Conservation (phyloP, 1,140 invertebrate genomes). For the Adoxophyes honmai region DNA sequence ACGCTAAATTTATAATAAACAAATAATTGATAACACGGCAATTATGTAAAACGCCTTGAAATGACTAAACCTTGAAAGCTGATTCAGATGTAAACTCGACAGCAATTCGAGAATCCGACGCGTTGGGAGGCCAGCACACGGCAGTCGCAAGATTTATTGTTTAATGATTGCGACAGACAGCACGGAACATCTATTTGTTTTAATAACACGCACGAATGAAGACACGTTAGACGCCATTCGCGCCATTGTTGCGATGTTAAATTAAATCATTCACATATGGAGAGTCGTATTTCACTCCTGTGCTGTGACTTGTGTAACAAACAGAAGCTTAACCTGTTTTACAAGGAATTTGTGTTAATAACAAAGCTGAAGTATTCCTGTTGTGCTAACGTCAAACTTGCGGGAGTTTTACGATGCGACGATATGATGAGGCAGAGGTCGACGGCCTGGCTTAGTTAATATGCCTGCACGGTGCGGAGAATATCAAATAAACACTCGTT, state of each 20-base stretch:
- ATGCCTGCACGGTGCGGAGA: conserved; percentile 49
- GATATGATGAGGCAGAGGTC: conserved; percentile 43
- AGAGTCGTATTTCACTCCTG: background rate
- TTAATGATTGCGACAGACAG: conserved; percentile 40
- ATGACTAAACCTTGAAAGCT: conserved; percentile 8
- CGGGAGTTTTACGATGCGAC: conserved; percentile 34
- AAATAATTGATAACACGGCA: conserved; percentile 7
- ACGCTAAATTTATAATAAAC: background rate
- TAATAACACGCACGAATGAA: conserved; percentile 22
- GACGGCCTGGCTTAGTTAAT: conserved; percentile 57
- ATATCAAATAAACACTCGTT: conserved; percentile 74
- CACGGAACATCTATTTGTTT: conserved; percentile 54
- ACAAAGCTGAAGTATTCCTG: background rate
- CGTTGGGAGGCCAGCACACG: conserved; percentile 24
- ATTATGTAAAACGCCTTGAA: conserved; percentile 14
- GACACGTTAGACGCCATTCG: background rate
- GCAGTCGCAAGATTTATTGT: conserved; percentile 49
- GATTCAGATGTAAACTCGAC: conserved; percentile 17
- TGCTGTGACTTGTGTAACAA: no score
- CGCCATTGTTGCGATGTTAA: background rate
- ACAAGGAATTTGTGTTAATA: background rate
- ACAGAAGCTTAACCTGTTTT: no score
- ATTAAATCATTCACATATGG: conserved; percentile 10
- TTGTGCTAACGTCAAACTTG: conserved; percentile 14
- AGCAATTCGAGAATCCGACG: conserved; percentile 24